Percentiles rank a stretch among this genome's conserved stretches.
These are phyloP conservation scores for Thryonomys swinderianus DNA, from an alignment of 2,113 vertebrate genomes.

Conservation along the genomic window DNA sequence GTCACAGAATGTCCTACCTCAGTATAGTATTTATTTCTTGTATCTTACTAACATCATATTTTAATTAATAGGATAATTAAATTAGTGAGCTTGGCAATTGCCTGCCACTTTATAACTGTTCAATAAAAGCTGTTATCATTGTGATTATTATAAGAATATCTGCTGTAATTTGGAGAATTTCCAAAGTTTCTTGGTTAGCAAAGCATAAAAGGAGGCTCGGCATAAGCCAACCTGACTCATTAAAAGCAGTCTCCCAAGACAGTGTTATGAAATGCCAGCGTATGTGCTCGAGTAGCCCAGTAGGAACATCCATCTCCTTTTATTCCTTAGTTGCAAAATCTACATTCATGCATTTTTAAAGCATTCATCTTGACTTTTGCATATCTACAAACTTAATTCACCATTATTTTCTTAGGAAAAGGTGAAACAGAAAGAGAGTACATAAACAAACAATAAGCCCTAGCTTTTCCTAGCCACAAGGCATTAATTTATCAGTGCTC, in stretches of 20 bases:
- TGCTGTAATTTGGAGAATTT: slow-evolving; percentile 32
- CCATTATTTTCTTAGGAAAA: slow-evolving; percentile 51
- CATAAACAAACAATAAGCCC: slow-evolving; percentile 55
- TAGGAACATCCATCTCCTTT: neutral
- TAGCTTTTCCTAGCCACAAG: slow-evolving; percentile 7
- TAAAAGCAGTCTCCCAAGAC: neutral
- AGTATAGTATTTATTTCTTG: slow-evolving; percentile 9
- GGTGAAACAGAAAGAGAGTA: neutral
- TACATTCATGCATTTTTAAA: neutral
- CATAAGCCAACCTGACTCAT: neutral
- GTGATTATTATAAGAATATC: slow-evolving; percentile 25
- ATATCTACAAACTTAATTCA: slow-evolving; percentile 64
- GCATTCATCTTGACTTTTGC: slow-evolving; percentile 58
- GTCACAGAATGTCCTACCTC: neutral
- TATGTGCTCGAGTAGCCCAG: neutral
- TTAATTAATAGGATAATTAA: slow-evolving; percentile 26
- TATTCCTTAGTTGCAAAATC: neutral
- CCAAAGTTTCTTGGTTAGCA: slow-evolving; percentile 35
- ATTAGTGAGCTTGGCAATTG: slow-evolving; percentile 12
- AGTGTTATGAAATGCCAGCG: neutral
- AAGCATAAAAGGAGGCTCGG: neutral
- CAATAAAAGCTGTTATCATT: slow-evolving; percentile 26
- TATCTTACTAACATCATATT: neutral
- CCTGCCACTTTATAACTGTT: slow-evolving; percentile 20
- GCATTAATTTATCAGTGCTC: slow-evolving; percentile 62